These are phyloP conservation scores for Phalacrocorax aristotelis DNA, from an alignment of 2,113 vertebrate species.

Conservation along the genomic window DNA sequence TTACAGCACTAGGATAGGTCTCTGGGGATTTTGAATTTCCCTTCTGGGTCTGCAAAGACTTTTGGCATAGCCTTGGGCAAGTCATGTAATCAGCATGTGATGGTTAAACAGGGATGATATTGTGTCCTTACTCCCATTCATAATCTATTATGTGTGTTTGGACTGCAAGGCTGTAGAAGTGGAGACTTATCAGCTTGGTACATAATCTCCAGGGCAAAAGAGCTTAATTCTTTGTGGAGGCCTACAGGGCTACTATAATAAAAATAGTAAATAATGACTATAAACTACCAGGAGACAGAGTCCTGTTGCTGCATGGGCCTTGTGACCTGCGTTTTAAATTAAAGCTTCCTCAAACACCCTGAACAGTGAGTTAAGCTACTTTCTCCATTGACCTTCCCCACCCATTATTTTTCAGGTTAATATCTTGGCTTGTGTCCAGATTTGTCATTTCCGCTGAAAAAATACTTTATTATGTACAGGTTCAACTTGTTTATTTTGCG, in stretches of 20 bases:
- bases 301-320: not conserved
- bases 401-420: not conserved
- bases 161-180: not conserved
- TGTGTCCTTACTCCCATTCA: not conserved
- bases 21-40: not conserved
- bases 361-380: not conserved
- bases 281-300: not conserved
- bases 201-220: not conserved
- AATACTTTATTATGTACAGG: not conserved
- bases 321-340: not conserved
- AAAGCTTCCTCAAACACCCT: not conserved
- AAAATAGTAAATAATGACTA: not conserved
- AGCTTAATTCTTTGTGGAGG: not conserved
- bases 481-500: not conserved
- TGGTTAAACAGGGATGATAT: not conserved
- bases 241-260: not conserved
- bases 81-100: fast-evolving
- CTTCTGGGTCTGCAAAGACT: not conserved
- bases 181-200: not conserved
- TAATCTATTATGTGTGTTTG: not conserved
- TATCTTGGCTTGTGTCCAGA: not conserved
- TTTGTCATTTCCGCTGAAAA: not conserved
- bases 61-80: not conserved
- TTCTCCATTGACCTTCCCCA: not conserved
- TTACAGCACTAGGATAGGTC: not conserved